phyloP scores from a whole-genome alignment of 2,797 vertebrate species.

The Limosa lapponica region DNA sequence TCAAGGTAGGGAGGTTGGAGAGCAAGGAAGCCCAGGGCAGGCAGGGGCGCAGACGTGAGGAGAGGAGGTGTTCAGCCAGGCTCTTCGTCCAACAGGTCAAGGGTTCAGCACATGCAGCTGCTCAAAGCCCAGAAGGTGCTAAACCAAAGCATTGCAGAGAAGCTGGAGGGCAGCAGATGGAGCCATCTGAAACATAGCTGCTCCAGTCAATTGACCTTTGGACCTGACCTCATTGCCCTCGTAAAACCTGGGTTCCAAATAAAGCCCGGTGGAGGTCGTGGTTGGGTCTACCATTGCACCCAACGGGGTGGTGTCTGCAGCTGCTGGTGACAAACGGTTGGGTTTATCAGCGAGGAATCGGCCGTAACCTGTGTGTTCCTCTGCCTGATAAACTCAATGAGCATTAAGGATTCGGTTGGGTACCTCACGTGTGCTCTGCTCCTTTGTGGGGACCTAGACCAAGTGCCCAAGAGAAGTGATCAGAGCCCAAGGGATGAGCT shows the following conservation, averaged over 20 bases:
- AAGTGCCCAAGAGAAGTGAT: neutral
- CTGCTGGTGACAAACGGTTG: neutral
- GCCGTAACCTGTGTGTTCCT: neutral
- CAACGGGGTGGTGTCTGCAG: neutral
- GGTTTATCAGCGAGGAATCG: neutral
- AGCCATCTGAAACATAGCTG: neutral
- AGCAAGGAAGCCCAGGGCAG: neutral
- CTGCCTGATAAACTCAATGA: neutral
- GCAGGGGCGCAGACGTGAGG: neutral
- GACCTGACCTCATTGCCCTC: neutral
- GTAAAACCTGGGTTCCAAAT: neutral
- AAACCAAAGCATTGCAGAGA: neutral
- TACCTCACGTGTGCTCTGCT: neutral
- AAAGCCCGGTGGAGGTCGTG: neutral
- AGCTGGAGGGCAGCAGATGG: neutral
- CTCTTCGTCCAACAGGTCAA: accelerated
- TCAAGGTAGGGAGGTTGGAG: neutral
- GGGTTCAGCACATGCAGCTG: neutral
- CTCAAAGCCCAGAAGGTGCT: neutral
- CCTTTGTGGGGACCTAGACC: neutral
- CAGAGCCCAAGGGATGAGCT: neutral
- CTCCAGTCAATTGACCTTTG: neutral
- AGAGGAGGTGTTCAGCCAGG: neutral
- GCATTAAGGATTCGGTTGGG: neutral
- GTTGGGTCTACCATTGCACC: neutral